Base-by-base conservation (phyloP, 2,797 vertebrate species). In the Synanceia verrucosa region DNA sequence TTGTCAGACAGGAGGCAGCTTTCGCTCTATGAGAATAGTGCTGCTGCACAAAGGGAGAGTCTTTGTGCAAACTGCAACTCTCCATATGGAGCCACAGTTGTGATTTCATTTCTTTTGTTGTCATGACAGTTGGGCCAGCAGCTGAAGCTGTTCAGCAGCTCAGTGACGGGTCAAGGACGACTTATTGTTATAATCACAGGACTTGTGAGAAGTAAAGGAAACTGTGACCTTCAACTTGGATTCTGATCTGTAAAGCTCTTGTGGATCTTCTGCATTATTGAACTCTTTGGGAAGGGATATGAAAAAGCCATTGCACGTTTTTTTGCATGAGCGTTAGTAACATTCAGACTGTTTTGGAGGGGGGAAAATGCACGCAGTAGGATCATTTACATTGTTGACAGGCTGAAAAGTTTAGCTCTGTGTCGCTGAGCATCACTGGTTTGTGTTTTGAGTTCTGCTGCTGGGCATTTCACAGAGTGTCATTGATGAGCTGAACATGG, bases 121-220 rank as follows among this genome's bases (percentile, higher is more conserved):
- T 37, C 19, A 34, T 23, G 65, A 83, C 53, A 63, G 60, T 65
- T 43, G 75, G 81, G 75, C 65, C 43, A 50, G 59, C 53, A 72
- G 76, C 50, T 26, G 34, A 51, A 44, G 46, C 18, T 37, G 31
- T n/a, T n/a, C n/a, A n/a, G n/a, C n/a, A n/a, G 39, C 62, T 66
- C 46, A n/a, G 36, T 55, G 29, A 70, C n/a, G 48, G 79, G 85
- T 83, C 82, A 85, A 86, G 82, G 76, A 79, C 73, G 6, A 53
- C 23, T 55, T 67, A 53, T 61, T 77, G 46, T 79, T 60, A 60
- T 29, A 64, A 78, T 61, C 50, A 23, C 41, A 21, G 11, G 46
- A 19, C 23, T 24, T 48, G 44, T 33, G 11, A 47, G 24, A 61
- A 34, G 23, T 29, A 41, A 10, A 23, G 43, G 24, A 26, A 61